Evolutionary conservation across 2,888 invertebrate species (phyloP), one percentile per base, ranked within the genome.

Genomic region (Pyrocoelia pectoralis): DNA sequence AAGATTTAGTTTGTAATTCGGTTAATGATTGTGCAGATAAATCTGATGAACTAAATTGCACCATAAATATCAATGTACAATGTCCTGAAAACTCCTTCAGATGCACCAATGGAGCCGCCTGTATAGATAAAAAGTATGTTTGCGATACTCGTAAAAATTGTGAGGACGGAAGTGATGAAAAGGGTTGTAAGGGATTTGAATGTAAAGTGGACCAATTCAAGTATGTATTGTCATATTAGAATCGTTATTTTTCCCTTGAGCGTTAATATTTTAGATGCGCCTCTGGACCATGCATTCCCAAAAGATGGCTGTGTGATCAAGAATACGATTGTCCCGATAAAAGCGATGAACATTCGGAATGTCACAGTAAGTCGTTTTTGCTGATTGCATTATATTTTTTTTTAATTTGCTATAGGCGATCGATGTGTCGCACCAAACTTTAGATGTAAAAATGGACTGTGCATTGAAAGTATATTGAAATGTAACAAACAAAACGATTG

Each of bases 291-390:
- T 95, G 95, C 74, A 87, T 95, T 53, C 85, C 88, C 3, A 80
- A 86, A 61, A 82, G 79, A 51, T 87, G 86, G 83, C 86, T 88
- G 46, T 95, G 95, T 77, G 91, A 96, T 77, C 86, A 86, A 0
- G 83, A 85, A n/a, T 80, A 82, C 46, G 94, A 96, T 79, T 96
- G 95, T 76, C 71, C 77, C 0, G 94, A 95, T 78, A 83, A 81
- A 9, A 89, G 90, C 0, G 93, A 93, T 72, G 93, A 94, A 78
- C 85, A 87, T 61, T 87, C 85, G 9, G 81, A 83, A 67, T 87
- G 87, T 66, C 2, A 8, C 2, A 78, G 86, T 84, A 77, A 76
- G 77, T 75, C 61, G 24, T 49, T 1, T 24, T 2, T 49, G 1
- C 9, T 49, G 8, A 2, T 2, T 9, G 3, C 17, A 12, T 43